Base-by-base conservation (phyloP, 2,113 vertebrate species). In the Corythornis vintsioides region DNA sequence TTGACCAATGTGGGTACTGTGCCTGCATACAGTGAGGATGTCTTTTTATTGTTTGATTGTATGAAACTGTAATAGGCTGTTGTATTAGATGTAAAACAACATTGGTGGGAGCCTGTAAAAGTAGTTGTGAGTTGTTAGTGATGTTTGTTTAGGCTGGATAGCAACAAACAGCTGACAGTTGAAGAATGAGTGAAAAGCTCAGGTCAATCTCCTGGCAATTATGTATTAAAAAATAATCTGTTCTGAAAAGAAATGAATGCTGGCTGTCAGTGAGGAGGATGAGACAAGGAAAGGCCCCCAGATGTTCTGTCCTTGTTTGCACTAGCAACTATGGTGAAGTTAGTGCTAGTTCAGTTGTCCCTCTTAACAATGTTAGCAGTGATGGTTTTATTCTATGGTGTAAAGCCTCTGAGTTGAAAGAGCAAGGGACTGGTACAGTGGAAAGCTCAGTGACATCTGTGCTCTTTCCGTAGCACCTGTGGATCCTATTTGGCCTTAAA, bases 401-500 rank as follows among this genome's bases (percentile, higher is more conserved):
- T 25, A 42, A 55, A 83, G n/a, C 65, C n/a, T 35, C 38, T 1
- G 10, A 76, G 43, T 10, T 59, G 64, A 47, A 57, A 29, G 64
- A 64, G 50, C 21, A 19, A 50, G 50, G 38, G 24, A 13, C 64
- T 26, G 28, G 28, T 59, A 26, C 14, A 2, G 33, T 29, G 59
- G 35, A 45, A 45, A 76, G 38, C 52, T 77, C 14, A 42, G 65
- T 22, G 45, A 33, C 40, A 35, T 52, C 50, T 59, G 0, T 15
- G 13, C 31, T 38, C 11, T 21, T 56, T 48, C 53, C 0, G 0
- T 66, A 72, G 40, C 47, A 38, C 8, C 9, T 4, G 3, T n/a
- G 29, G 31, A 56, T 78, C 21, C 15, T 20, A 55, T 77, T n/a
- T 50, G 59, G 29, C 25, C 25, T 42, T 33, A 48, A 22, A 7